phyloP scores from a whole-genome alignment of 1,140 invertebrate species.

The Drosophila orena region DNA sequence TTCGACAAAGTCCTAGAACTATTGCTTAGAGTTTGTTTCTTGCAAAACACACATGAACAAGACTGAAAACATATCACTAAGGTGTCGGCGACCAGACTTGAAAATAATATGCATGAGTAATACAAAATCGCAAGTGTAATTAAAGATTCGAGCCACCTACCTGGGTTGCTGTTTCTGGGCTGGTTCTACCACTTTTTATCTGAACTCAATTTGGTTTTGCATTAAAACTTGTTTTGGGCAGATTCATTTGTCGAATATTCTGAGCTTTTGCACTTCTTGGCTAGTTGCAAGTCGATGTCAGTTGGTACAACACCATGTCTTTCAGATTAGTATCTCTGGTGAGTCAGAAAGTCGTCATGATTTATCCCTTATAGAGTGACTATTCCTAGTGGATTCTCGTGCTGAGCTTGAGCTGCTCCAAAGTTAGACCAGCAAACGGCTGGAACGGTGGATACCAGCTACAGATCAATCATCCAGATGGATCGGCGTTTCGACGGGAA shows the following conservation, averaged over 20 bases:
- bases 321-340: conserved; percentile 2
- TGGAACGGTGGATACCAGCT: conserved; percentile 15
- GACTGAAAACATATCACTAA: background rate
- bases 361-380: background rate
- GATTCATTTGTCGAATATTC: background rate
- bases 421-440: conserved; percentile 1
- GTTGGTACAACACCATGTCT: conserved; percentile 27
- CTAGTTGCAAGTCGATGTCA: conserved; percentile 20
- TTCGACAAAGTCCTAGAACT: background rate
- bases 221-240: conserved; percentile 19
- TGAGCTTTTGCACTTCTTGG: background rate
- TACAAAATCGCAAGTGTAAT: background rate
- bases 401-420: conserved; percentile 2
- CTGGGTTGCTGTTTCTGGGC: background rate
- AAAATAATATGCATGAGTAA: background rate
- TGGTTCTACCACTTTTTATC: conserved; percentile 11
- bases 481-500: conserved; percentile 15
- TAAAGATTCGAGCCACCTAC: conserved; percentile 1
- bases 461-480: conserved; percentile 14
- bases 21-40: too few relatives aligned
- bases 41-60: background rate
- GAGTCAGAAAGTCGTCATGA: background rate
- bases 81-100: background rate
- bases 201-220: conserved; percentile 24
- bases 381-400: conserved; percentile 19